Conservation (phyloP, 2,888 invertebrate species). For the Emesis russula region DNA sequence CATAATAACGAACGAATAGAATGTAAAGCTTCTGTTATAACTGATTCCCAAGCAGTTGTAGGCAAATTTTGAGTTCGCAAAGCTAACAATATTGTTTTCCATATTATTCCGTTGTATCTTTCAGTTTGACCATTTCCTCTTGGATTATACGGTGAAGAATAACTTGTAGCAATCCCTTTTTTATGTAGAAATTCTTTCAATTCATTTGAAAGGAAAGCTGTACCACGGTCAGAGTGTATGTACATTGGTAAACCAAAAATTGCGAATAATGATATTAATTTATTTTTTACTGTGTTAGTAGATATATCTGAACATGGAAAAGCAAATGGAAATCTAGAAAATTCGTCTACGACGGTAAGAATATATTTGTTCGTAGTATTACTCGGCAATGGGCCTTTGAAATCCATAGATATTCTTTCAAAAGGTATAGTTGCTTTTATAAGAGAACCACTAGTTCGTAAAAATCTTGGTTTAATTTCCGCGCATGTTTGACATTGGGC, state of each 20-base stretch:
- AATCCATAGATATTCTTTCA: constrained; percentile 73
- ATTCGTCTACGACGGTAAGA: constrained; percentile 51
- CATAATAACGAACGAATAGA: constrained; percentile 65
- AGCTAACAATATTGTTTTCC: background rate
- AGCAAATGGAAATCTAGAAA: constrained; percentile 60
- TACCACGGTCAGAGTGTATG: constrained; percentile 56
- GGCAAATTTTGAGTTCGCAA: background rate
- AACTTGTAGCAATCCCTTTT: constrained; percentile 44
- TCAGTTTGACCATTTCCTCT: constrained; percentile 55
- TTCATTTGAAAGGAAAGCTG: constrained; percentile 52
- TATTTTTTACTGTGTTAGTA: constrained; percentile 43
- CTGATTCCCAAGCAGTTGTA: constrained; percentile 44
- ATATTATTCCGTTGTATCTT: constrained; percentile 24
- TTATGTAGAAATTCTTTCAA: constrained; percentile 17
- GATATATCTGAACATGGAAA: constrained; percentile 52
- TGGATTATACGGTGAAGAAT: constrained; percentile 62
- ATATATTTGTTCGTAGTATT: constrained; percentile 38
- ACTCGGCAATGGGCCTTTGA: constrained; percentile 74
- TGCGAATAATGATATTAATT: constrained; percentile 46
- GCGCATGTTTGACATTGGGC: constrained; percentile 51
- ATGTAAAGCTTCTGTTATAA: constrained; percentile 52
- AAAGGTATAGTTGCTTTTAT: constrained; percentile 68
- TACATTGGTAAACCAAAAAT: constrained; percentile 48
- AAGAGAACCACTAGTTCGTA: constrained; percentile 28
- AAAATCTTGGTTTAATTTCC: constrained; percentile 62